Evolutionary conservation across 2,888 invertebrate genomes (phyloP).

Genomic region (Adela reaumurella): DNA sequence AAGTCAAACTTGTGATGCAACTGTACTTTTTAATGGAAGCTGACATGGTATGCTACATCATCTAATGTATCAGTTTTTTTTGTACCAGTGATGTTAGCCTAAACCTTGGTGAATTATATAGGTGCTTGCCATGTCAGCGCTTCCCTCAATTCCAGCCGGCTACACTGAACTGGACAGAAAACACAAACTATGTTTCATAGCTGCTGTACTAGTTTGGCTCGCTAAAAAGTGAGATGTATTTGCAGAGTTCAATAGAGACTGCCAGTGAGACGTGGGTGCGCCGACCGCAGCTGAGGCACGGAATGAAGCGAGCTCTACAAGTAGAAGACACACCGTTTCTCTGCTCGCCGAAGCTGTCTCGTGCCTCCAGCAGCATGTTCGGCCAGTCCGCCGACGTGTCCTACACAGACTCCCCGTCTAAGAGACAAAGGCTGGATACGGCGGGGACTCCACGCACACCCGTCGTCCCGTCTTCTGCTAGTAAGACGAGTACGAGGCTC

Average conservation of each 20-base stretch:
- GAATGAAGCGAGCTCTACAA: conserved; percentile 37
- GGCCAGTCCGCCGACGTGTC: conserved; percentile 13
- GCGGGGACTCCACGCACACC: conserved; percentile 21
- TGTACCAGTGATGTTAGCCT: too few relatives aligned
- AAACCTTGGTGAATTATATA: too few relatives aligned
- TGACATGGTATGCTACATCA: too few relatives aligned
- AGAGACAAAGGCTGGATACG: conserved; percentile 27
- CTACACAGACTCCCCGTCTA: conserved; percentile 23
- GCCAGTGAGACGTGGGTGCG: conserved; percentile 43
- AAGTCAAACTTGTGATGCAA: too few relatives aligned
- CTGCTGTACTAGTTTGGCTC: too few relatives aligned
- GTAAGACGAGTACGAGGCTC: conserved; percentile 20
- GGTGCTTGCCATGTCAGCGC: too few relatives aligned
- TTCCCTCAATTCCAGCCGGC: too few relatives aligned
- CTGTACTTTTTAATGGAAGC: too few relatives aligned
- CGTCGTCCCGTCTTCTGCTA: conserved; percentile 19
- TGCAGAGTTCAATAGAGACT: conserved; percentile 46
- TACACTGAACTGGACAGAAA: too few relatives aligned
- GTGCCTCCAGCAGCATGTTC: conserved; percentile 22
- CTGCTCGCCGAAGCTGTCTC: conserved; percentile 50
- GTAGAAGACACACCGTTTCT: conserved; percentile 61
- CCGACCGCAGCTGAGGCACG: conserved; percentile 31
- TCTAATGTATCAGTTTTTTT: too few relatives aligned
- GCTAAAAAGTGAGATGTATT: background rate
- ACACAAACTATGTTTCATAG: too few relatives aligned